Conservation (phyloP, 2,888 invertebrate species). For the Apocheima hispidaria region DNA sequence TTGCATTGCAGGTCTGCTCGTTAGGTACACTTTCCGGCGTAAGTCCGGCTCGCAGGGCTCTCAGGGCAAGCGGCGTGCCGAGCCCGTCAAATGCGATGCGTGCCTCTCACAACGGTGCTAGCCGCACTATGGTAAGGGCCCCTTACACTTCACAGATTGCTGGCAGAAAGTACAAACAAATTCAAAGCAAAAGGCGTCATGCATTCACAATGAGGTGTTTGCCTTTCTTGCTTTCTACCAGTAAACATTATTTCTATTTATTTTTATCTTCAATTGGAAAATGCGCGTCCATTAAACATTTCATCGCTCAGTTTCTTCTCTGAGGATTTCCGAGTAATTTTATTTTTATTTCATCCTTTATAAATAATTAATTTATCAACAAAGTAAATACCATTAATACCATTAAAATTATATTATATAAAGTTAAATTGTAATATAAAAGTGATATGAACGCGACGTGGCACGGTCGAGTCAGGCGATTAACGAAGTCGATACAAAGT, state of each 20-base stretch:
- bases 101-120: constrained; percentile 86
- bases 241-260: constrained; percentile 52
- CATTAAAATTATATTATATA: constrained; percentile 39
- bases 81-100: constrained; percentile 85
- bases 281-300: constrained; percentile 75
- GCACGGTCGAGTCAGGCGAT: constrained; percentile 74
- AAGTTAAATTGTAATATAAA: constrained; percentile 35
- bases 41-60: constrained; percentile 85
- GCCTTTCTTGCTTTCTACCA: constrained; percentile 55
- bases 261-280: constrained; percentile 56
- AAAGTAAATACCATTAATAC: constrained; percentile 43
- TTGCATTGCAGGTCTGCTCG: constrained; percentile 87
- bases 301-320: constrained; percentile 50
- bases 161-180: constrained; percentile 59
- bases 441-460: constrained; percentile 50
- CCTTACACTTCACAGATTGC: constrained; percentile 61
- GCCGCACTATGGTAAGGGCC: constrained; percentile 83
- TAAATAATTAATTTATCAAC: constrained; percentile 45
- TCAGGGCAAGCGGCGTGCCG: constrained; percentile 82
- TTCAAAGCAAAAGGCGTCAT: constrained; percentile 34
- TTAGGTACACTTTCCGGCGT: constrained; percentile 87
- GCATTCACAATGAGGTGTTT: constrained; percentile 44
- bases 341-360: constrained; percentile 50
- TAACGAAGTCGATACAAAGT: constrained; percentile 84
- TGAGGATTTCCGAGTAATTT: constrained; percentile 54